Evolutionary conservation across 2,888 invertebrate genomes (phyloP).

Genomic region (Hypolimnas misippus): DNA sequence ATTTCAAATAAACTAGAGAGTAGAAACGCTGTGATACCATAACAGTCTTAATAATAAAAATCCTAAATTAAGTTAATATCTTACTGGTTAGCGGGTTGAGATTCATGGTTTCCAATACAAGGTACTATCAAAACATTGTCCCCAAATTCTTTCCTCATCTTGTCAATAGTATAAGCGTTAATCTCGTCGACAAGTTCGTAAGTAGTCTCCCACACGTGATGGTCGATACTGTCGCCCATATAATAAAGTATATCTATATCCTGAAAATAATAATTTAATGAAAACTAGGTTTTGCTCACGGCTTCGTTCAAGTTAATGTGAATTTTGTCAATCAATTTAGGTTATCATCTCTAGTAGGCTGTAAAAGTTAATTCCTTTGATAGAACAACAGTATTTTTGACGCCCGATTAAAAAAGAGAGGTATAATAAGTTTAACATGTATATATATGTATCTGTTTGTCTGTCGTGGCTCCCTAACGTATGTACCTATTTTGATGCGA

Average conservation of each 20-base stretch:
- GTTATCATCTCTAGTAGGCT: too few relatives aligned
- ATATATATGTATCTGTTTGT: too few relatives aligned
- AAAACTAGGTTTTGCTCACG: neutral
- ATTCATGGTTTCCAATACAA: slow-evolving; percentile 92
- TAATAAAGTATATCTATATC: slow-evolving; percentile 88
- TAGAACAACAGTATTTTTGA: too few relatives aligned
- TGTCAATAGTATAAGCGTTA: slow-evolving; percentile 79
- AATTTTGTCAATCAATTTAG: too few relatives aligned
- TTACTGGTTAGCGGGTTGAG: slow-evolving; percentile 92
- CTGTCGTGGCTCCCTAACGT: too few relatives aligned
- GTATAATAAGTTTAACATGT: too few relatives aligned
- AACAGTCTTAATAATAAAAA: too few relatives aligned
- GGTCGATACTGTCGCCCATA: slow-evolving; percentile 95
- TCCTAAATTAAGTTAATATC: slow-evolving; percentile 58
- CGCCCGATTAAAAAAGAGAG: too few relatives aligned
- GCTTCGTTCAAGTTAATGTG: neutral
- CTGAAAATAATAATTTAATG: slow-evolving; percentile 52
- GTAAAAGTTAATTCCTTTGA: too few relatives aligned
- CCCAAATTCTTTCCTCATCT: slow-evolving; percentile 83
- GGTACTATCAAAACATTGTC: slow-evolving; percentile 86
- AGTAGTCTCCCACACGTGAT: slow-evolving; percentile 93
- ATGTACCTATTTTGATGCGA: too few relatives aligned
- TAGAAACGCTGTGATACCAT: too few relatives aligned
- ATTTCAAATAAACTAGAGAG: too few relatives aligned
- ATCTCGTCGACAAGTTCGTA: slow-evolving; percentile 84